phyloP scores from a whole-genome alignment of 2,888 invertebrate genomes.

The Leptinotarsa tumamoca region DNA sequence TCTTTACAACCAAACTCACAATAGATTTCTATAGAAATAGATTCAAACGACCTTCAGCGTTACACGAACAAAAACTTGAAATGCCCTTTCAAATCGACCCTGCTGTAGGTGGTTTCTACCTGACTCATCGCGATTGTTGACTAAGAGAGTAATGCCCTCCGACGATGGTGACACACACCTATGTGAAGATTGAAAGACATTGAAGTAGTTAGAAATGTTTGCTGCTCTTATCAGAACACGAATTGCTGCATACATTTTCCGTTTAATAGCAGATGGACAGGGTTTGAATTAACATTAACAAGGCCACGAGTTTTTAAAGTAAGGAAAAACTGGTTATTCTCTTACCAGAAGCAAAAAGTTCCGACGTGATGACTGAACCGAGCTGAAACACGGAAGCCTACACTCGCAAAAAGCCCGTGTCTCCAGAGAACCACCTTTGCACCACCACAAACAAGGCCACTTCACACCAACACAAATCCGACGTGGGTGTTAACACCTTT shows the following conservation, averaged over 20 bases:
- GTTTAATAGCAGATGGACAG: background rate
- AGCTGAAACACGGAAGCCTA: background rate
- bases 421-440: conserved; percentile 7
- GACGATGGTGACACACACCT: background rate
- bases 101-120: conserved; percentile 4
- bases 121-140: conserved; percentile 11
- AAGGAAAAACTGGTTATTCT: background rate
- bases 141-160: conserved; percentile 6
- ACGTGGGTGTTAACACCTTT: conserved; percentile 34
- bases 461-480: conserved; percentile 25
- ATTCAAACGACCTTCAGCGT: background rate
- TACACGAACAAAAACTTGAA: no score
- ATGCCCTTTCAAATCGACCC: background rate
- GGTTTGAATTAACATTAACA: background rate
- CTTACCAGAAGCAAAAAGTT: background rate
- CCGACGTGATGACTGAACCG: background rate
- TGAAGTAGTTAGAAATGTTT: background rate
- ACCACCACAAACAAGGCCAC: conserved; percentile 32
- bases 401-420: background rate
- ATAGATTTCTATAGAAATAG: no score
- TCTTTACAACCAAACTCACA: no score
- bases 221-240: background rate
- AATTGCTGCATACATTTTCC: background rate
- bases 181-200: background rate
- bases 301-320: background rate